Conservation (phyloP, 1,140 invertebrate genomes). For the Rhopalosiphum padi region DNA sequence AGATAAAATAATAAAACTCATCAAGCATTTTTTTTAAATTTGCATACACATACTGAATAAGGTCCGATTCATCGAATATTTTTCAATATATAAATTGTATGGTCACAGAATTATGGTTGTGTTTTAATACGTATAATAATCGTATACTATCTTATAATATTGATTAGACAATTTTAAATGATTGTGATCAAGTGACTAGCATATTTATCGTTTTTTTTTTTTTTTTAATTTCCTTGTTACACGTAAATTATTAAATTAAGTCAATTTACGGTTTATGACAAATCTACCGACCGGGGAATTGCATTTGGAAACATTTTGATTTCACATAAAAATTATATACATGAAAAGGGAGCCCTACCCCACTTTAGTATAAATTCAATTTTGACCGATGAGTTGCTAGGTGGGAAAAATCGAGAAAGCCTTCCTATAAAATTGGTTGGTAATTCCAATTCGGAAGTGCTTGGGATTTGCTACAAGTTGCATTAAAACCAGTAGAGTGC, state of each 20-base stretch:
- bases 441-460: not conserved
- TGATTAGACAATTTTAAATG: not conserved
- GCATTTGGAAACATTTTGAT: not conserved
- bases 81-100: not conserved
- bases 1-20: not conserved
- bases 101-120: not conserved
- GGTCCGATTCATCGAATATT: not conserved
- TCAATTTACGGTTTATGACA: not conserved
- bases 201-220: not conserved
- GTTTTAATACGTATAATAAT: not conserved
- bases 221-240: not conserved
- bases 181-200: not conserved
- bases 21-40: not conserved
- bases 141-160: not conserved
- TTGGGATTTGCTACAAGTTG: not conserved
- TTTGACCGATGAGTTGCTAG: not conserved
- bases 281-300: not conserved
- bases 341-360: not conserved
- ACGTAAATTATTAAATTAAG: not conserved
- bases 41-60: not conserved
- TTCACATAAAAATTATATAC: not conserved
- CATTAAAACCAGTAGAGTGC: not conserved
- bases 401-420: not conserved
- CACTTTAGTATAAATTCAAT: constrained; percentile 26
- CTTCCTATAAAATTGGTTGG: not conserved